These are phyloP conservation scores for Eriosoma lanigerum DNA, from an alignment of 1,140 invertebrate species.

Conservation along the genomic window DNA sequence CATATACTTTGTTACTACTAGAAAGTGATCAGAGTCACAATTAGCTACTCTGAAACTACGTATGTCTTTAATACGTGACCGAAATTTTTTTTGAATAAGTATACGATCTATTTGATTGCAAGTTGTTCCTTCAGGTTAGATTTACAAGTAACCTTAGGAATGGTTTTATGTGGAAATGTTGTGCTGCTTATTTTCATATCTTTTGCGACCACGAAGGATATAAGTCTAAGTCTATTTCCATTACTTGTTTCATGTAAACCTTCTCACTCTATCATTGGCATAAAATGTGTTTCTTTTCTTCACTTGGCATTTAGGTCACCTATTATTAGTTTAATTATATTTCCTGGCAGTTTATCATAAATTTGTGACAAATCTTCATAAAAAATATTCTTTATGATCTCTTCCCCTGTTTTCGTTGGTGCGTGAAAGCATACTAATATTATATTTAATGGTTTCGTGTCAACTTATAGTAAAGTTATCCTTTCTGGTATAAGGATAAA, in stretches of 20 bases:
- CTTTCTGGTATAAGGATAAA: too few relatives aligned
- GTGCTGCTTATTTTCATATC: background rate
- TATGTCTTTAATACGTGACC: conserved; percentile 10
- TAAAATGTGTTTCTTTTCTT: conserved; percentile 39
- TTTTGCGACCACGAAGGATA: background rate
- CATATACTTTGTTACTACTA: too few relatives aligned
- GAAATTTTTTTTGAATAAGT: background rate
- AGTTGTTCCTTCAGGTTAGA: background rate
- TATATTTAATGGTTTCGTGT: too few relatives aligned
- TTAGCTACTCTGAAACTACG: background rate
- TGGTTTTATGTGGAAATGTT: background rate
- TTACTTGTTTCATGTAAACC: conserved; percentile 52
- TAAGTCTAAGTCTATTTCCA: conserved; percentile 52
- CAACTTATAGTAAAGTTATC: too few relatives aligned
- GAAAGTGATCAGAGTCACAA: too few relatives aligned
- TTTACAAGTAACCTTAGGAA: conserved; percentile 20
- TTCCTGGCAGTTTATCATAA: background rate
- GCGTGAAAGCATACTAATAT: too few relatives aligned
- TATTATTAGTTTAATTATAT: background rate
- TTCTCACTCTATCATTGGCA: conserved; percentile 46
- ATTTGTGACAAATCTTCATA: background rate
- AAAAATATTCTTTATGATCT: background rate
- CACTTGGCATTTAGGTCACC: conserved; percentile 25
- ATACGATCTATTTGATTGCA: background rate
- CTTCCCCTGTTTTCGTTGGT: background rate